Evolutionary conservation across 2,888 invertebrate genomes (phyloP).

Genomic region (Morpho helenor): DNA sequence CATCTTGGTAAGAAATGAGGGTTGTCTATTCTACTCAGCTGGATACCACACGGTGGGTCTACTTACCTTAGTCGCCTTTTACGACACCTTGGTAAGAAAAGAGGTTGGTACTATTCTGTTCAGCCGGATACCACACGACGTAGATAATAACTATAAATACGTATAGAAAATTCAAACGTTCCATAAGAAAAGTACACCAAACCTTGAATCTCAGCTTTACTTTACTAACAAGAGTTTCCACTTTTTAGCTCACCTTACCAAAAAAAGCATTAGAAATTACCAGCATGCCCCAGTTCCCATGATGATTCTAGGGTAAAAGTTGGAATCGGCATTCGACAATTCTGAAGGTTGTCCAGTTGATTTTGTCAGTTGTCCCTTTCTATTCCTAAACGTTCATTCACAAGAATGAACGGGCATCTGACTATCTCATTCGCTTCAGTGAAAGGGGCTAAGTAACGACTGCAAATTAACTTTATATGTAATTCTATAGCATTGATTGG

Average conservation of each 20-base stretch:
- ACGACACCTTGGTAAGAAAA: too few relatives aligned
- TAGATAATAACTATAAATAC: too few relatives aligned
- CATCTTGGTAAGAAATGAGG: too few relatives aligned
- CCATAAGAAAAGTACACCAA: neutral
- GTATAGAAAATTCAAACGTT: neutral
- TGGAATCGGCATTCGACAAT: conserved; percentile 14
- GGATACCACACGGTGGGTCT: too few relatives aligned
- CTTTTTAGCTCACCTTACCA: neutral
- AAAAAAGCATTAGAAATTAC: conserved; percentile 10
- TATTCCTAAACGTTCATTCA: conserved; percentile 26
- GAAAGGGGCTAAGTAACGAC: conserved; percentile 26
- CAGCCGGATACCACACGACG: too few relatives aligned
- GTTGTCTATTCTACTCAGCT: too few relatives aligned
- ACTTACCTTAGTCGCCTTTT: too few relatives aligned
- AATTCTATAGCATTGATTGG: too few relatives aligned
- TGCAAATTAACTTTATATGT: conserved; percentile 5
- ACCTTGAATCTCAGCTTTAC: neutral
- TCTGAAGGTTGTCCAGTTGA: conserved; percentile 27
- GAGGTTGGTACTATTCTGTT: too few relatives aligned
- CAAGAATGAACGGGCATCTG: conserved; percentile 21
- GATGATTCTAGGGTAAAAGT: conserved; percentile 23
- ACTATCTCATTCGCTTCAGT: conserved; percentile 28
- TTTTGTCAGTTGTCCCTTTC: conserved; percentile 23
- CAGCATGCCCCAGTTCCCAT: conserved; percentile 10
- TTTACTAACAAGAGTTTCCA: too few relatives aligned